Conservation (phyloP, 2,113 vertebrate species). For the Gavialis gangeticus region DNA sequence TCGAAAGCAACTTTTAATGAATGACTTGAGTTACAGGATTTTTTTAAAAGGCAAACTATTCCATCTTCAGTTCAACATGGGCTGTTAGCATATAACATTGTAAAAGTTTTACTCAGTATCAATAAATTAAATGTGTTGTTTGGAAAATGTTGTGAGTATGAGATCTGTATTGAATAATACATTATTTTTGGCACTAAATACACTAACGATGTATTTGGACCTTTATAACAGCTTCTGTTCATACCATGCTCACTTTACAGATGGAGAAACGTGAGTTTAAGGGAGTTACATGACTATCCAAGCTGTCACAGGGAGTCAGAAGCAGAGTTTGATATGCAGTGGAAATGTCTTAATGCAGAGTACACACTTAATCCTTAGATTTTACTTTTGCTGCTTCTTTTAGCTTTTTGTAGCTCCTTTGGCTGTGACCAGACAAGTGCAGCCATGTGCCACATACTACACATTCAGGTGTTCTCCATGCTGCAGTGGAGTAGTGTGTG, state of each 20-base stretch:
- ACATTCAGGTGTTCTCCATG: no score
- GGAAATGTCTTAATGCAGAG: background rate
- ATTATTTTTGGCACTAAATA: conserved; percentile 41
- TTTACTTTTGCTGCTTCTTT: background rate
- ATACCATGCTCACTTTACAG: background rate
- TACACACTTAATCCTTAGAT: background rate
- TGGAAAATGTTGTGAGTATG: background rate
- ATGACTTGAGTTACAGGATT: background rate
- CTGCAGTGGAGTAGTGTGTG: no score
- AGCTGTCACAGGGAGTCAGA: background rate
- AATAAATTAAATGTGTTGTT: conserved; percentile 24
- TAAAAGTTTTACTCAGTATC: background rate
- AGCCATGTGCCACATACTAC: no score
- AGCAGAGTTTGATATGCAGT: background rate
- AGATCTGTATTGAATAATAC: conserved; percentile 34
- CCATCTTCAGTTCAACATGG: background rate
- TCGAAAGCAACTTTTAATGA: background rate
- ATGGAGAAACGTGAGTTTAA: background rate
- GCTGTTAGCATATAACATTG: conserved; percentile 17
- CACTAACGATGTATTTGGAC: background rate
- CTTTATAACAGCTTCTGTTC: background rate
- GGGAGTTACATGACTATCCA: background rate
- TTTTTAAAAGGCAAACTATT: background rate
- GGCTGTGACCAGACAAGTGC: background rate
- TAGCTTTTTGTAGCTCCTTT: background rate